A percentile compares a stretch with the other conserved stretches of the same genome.
Evolutionary conservation across 2,113 vertebrate species (phyloP).

Genomic region (Pollachius pollachius): DNA sequence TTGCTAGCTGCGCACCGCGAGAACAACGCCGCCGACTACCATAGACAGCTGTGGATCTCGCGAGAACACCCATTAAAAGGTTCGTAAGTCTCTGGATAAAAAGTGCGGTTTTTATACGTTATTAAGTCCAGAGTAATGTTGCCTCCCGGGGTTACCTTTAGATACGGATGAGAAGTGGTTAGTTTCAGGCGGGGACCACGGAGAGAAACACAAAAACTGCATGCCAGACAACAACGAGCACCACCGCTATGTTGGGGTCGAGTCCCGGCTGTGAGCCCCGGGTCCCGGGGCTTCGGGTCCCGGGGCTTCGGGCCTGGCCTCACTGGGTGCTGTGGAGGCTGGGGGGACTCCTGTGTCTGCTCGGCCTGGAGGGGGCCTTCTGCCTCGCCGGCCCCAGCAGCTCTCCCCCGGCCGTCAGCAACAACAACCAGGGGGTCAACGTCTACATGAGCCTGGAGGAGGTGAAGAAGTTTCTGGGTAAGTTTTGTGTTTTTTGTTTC

Average conservation of each 20-base stretch:
- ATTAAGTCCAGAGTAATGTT: conserved; percentile 59
- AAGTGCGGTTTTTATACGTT: conserved; percentile 23
- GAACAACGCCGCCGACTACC: neutral
- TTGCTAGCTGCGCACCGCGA: neutral
- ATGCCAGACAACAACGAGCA: conserved; percentile 38
- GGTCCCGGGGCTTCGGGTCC: conserved; percentile 33
- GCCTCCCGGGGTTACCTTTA: conserved; percentile 68
- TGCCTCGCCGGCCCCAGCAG: conserved; percentile 63
- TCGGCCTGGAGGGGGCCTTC: conserved; percentile 66
- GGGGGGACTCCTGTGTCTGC: conserved; percentile 66
- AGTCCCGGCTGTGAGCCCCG: conserved; percentile 19
- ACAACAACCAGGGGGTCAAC: conserved; percentile 58
- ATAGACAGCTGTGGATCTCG: conserved; percentile 53
- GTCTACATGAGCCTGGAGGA: conserved; percentile 80
- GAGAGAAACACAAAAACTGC: conserved; percentile 30
- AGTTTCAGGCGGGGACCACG: conserved; percentile 22
- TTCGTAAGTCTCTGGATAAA: conserved; percentile 4
- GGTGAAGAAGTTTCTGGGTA: conserved; percentile 78
- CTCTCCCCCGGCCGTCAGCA: conserved; percentile 42
- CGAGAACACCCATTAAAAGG: conserved; percentile 26
- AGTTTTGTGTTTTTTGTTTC: conserved; percentile 23
- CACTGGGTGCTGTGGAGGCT: conserved; percentile 63
- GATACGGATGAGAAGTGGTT: conserved; percentile 67
- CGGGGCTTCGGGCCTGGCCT: conserved; percentile 53
- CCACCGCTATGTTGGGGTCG: conserved; percentile 60